These are phyloP conservation scores for Rhabdomys dilectus DNA, from an alignment of 2,113 vertebrate species.

Conservation along the genomic window DNA sequence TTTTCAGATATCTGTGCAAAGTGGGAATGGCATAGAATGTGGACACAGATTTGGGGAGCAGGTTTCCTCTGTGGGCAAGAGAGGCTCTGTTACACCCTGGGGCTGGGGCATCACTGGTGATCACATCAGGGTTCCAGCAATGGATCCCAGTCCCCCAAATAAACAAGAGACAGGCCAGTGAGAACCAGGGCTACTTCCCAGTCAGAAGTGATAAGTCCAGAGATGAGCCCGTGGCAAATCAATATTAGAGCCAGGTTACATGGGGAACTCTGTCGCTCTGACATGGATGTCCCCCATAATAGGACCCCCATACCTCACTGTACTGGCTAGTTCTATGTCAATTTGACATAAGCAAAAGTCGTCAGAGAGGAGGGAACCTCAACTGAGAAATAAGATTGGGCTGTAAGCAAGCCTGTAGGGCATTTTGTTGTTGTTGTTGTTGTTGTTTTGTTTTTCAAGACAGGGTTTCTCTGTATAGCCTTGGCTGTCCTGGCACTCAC, in stretches of 20 bases:
- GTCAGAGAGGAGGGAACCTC: not conserved
- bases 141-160: not conserved
- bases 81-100: not conserved
- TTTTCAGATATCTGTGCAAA: not conserved
- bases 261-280: not conserved
- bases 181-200: not conserved
- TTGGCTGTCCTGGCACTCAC: too few relatives aligned
- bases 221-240: not conserved
- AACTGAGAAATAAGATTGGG: not conserved
- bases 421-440: too few relatives aligned
- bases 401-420: not conserved
- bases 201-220: not conserved
- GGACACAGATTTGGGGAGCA: not conserved
- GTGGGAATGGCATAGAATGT: fast-evolving
- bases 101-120: not conserved
- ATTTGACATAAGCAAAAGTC: not conserved
- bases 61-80: not conserved
- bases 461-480: too few relatives aligned
- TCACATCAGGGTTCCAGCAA: fast-evolving
- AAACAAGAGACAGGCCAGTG: too few relatives aligned
- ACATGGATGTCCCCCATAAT: too few relatives aligned
- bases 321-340: not conserved
- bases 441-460: too few relatives aligned
- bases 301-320: not conserved
- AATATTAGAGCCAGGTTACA: not conserved